These are phyloP conservation scores for Gopherus flavomarginatus DNA, from an alignment of 2,113 vertebrate genomes.

Conservation along the genomic window DNA sequence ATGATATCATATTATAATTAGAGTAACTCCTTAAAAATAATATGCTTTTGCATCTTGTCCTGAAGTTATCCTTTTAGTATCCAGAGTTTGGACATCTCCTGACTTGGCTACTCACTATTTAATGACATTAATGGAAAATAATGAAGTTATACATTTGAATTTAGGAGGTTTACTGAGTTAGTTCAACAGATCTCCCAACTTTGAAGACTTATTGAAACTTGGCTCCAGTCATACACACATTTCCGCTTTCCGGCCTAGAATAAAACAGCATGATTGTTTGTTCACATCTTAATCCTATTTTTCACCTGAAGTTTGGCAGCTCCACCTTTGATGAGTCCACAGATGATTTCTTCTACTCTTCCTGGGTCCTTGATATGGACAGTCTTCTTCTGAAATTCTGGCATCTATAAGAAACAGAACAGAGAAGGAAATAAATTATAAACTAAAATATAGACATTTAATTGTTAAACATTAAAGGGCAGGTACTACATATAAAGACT, in stretches of 20 bases:
- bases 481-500: not conserved
- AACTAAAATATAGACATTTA: not conserved
- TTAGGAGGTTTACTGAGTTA: not conserved
- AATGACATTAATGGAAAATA: not conserved
- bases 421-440: not conserved
- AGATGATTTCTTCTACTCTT: conserved; percentile 95
- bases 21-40: not conserved
- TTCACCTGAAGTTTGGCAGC: conserved; percentile 95
- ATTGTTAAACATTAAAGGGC: not conserved
- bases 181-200: not conserved
- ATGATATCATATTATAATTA: not conserved
- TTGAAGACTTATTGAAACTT: not conserved
- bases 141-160: not conserved
- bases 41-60: not conserved
- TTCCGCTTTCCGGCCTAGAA: not conserved
- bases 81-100: not conserved
- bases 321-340: conserved; percentile 95
- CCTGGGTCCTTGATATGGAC: conserved; percentile 94
- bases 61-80: not conserved
- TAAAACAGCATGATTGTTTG: not conserved
- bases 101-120: not conserved
- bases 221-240: not conserved
- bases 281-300: not conserved
- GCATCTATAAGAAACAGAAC: conserved; percentile 86
- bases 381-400: conserved; percentile 94